phyloP scores from a whole-genome alignment of 1,140 invertebrate genomes.

The Matsumurasca onukii region DNA sequence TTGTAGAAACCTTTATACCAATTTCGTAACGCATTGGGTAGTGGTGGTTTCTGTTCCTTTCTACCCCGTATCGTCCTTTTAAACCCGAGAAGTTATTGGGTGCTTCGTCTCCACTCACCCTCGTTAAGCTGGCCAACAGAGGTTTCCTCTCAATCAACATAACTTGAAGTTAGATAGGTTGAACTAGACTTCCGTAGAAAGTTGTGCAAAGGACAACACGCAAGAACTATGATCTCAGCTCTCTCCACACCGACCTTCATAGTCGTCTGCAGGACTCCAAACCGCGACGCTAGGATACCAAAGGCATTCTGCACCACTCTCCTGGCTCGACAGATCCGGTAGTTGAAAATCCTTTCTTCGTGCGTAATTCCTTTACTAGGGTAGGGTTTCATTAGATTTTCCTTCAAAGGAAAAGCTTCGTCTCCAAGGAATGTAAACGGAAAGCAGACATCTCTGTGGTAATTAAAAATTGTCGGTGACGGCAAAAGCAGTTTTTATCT shows the following conservation, averaged over 20 bases:
- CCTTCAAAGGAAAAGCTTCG: constrained; percentile 47
- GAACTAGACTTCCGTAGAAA: constrained; percentile 12
- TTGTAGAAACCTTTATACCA: background rate
- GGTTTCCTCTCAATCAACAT: constrained; percentile 19
- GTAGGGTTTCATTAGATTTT: constrained; percentile 38
- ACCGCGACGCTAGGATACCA: constrained; percentile 48
- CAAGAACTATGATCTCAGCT: background rate
- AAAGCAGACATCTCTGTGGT: background rate
- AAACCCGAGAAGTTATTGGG: background rate
- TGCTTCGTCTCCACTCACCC: background rate
- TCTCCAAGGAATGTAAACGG: constrained; percentile 47
- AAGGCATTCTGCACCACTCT: constrained; percentile 41
- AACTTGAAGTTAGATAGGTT: constrained; percentile 11
- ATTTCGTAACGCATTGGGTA: background rate
- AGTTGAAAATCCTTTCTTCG: constrained; percentile 50
- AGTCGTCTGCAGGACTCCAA: constrained; percentile 27
- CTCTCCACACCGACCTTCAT: constrained; percentile 44
- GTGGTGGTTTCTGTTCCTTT: background rate
- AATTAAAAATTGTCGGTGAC: constrained; percentile 13
- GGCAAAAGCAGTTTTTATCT: constrained; percentile 34
- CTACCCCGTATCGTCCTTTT: background rate
- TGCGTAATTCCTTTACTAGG: constrained; percentile 41
- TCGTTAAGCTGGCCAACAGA: background rate
- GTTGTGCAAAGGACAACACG: constrained; percentile 15
- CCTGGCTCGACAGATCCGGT: constrained; percentile 46